A percentile compares a stretch with the other conserved stretches of the same genome.
Conservation (phyloP, 2,797 vertebrate species). For the Rallus crepitans region DNA sequence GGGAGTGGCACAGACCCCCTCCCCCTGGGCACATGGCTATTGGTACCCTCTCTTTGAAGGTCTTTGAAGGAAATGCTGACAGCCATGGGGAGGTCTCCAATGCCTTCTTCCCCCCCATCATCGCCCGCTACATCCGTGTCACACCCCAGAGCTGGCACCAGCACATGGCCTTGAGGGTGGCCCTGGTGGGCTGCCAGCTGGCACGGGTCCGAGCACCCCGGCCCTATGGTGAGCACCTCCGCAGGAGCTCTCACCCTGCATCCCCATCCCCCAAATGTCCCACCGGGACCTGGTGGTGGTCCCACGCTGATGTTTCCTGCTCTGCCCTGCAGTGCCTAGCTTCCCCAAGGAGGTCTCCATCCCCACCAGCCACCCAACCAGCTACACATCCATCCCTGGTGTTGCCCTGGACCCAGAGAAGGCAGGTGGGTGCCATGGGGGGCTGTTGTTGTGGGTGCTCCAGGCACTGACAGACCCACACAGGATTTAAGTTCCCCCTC, state of each 20-base stretch:
- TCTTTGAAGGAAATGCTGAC: conserved; percentile 84
- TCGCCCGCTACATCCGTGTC: conserved; percentile 84
- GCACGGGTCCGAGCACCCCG: neutral
- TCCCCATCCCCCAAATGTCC: fast-evolving
- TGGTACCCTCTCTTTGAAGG: conserved; percentile 37
- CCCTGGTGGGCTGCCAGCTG: conserved; percentile 82
- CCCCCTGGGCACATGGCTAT: fast-evolving
- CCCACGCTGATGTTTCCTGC: fast-evolving
- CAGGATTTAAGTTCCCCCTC: fast-evolving
- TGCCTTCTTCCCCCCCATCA: conserved; percentile 82
- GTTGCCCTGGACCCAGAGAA: neutral
- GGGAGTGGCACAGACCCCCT: neutral
- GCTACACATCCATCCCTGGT: neutral
- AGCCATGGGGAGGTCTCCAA: conserved; percentile 81
- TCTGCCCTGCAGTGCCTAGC: neutral
- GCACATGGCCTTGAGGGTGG: conserved; percentile 76
- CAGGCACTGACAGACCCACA: neutral
- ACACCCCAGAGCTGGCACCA: conserved; percentile 79
- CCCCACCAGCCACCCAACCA: neutral
- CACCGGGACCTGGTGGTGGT: neutral
- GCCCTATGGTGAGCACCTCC: conserved; percentile 23
- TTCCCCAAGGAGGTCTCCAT: neutral
- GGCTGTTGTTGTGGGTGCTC: neutral
- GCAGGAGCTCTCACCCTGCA: fast-evolving
- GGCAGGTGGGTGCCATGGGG: conserved; percentile 23